Base-by-base conservation (phyloP, 2,888 invertebrate species). In the Mylabris sibirica region DNA sequence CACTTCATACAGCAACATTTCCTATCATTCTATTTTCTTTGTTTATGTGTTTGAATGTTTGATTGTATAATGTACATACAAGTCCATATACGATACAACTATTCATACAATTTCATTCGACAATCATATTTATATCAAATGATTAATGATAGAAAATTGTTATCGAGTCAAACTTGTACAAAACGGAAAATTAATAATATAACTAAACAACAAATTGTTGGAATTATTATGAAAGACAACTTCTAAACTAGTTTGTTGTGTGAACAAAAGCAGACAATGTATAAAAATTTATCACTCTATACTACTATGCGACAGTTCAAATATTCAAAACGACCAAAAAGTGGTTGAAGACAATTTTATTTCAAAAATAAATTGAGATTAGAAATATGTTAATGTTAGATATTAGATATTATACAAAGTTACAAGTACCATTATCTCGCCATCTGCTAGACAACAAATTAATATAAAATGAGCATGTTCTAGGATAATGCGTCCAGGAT, bases 1-100 rank as follows among this genome's bases (percentile, higher is more conserved):
- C 57, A 24, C 22, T 57, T 14, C 57, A 24, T 24, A 24, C 14
- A 57, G 12, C 12, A 57, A 24, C 57, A 14, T 14, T 57, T 57
- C 24, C 57, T 14, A 57, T 24, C 57, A 24, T 57, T 57, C 57
- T 57, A 3, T 57, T 57, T 57, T 24, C 57, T 57, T 57, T 57
- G 20, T 49, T 4, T 49, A 49, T 20, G 20, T 9, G 20, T 20
- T 11, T 12, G 30, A 44, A 41, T 41, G 41, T 41, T 41, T 14
- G n/a, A 44, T 44, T n/a, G 22, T 53, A 11, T 3, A 3, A 5
- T 44, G 8, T 3, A 22, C 11, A 20, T 49, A 49, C 20, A 49
- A 4, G 9, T 20, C 11, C 4, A 22, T 53, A 11, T 53, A 22
- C n/a, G 49, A 11, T 20, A 53, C 22, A 6, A n/a, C 44, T 11